phyloP scores from a whole-genome alignment of 2,113 vertebrate genomes.

The Nycticebus coucang region DNA sequence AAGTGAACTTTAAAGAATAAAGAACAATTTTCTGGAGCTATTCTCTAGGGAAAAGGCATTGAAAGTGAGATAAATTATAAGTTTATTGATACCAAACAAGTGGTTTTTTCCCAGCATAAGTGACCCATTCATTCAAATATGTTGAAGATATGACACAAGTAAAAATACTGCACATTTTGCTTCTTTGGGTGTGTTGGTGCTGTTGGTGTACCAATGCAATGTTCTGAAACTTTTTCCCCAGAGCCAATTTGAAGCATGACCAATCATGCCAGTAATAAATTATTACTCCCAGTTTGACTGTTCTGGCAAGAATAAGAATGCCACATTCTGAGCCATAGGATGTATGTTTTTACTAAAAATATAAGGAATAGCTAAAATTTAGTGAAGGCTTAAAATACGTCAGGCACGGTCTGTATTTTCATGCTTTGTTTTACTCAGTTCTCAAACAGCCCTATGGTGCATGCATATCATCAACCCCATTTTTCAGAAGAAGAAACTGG shows the following conservation, averaged over 20 bases:
- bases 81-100: neutral
- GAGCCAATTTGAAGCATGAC: neutral
- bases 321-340: neutral
- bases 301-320: conserved; percentile 41
- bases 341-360: conserved; percentile 9
- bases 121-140: conserved; percentile 35
- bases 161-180: neutral
- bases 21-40: neutral
- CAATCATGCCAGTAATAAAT: conserved; percentile 46
- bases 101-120: neutral
- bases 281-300: neutral
- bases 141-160: neutral
- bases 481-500: neutral
- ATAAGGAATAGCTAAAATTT: neutral
- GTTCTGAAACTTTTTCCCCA: neutral
- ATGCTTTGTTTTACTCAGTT: neutral
- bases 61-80: conserved; percentile 7
- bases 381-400: neutral
- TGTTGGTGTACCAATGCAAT: neutral
- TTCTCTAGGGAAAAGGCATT: conserved; percentile 27
- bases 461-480: neutral
- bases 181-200: neutral
- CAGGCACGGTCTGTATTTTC: neutral
- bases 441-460: neutral
- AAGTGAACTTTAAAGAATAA: conserved; percentile 6